Conservation (phyloP, 2,113 vertebrate species). For the Plecturocebus donacophilus region DNA sequence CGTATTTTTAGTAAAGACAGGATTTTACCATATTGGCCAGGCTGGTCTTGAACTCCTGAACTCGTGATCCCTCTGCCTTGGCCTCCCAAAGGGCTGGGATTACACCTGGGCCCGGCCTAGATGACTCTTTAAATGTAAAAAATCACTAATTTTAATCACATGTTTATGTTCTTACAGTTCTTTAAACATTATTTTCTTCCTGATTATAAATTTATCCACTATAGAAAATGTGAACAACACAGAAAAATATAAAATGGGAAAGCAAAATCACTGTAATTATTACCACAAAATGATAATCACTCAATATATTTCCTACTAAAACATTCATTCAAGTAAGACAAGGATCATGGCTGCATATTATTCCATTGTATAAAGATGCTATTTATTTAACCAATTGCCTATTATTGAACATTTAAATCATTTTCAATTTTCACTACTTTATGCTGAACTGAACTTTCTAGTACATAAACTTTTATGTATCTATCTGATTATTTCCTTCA, state of each 20-base stretch:
- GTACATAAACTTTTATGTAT: background rate
- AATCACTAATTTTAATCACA: background rate
- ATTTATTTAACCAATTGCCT: background rate
- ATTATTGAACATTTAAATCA: background rate
- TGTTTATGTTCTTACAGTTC: background rate
- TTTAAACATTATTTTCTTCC: background rate
- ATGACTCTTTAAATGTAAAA: background rate
- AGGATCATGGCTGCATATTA: background rate
- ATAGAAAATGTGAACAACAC: background rate
- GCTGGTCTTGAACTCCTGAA: too few relatives aligned
- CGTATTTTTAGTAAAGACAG: too few relatives aligned
- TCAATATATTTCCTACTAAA: slow-evolving; percentile 15
- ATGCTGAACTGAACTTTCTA: background rate
- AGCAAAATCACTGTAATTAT: background rate
- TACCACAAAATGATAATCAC: background rate
- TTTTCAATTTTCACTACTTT: background rate
- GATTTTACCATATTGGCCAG: too few relatives aligned
- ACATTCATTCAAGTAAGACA: background rate
- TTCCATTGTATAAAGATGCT: background rate
- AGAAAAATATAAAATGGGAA: slow-evolving; percentile 12
- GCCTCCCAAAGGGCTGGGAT: too few relatives aligned
- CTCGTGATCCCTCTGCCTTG: too few relatives aligned
- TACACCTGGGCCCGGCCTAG: background rate
- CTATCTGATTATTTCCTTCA: background rate
- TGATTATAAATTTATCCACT: background rate